Conservation (phyloP, 2,888 invertebrate species). For the Nomada goodeniana region DNA sequence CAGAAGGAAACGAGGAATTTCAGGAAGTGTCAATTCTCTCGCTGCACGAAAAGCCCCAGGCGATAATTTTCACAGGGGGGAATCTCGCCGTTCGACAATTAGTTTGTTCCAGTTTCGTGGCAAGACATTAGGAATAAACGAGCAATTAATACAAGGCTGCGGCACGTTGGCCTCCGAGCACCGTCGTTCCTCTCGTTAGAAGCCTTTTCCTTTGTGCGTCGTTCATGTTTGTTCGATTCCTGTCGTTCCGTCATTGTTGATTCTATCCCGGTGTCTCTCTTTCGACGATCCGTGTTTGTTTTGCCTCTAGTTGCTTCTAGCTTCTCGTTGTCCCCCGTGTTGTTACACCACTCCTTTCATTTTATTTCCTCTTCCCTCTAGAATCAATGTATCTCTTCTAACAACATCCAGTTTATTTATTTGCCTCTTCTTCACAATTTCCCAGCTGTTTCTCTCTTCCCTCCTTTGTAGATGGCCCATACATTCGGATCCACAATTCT, state of each 20-base stretch:
- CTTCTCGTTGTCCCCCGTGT: background rate
- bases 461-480: background rate
- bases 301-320: background rate
- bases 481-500: no score
- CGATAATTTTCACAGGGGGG: conserved; percentile 39
- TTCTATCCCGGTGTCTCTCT: conserved; percentile 5
- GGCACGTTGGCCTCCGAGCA: no score
- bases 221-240: conserved; percentile 32
- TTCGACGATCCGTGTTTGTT: background rate
- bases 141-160: conserved; percentile 53
- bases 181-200: conserved; percentile 4
- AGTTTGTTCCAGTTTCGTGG: conserved; percentile 35
- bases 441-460: background rate
- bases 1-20: background rate
- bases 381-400: background rate
- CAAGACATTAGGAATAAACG: conserved; percentile 56
- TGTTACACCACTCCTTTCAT: background rate
- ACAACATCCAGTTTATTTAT: background rate
- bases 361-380: background rate
- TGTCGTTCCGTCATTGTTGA: conserved; percentile 23
- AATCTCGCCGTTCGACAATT: conserved; percentile 51
- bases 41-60: conserved; percentile 12
- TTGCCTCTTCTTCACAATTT: background rate
- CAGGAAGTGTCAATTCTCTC: conserved; percentile 8
- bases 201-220: background rate